Evolutionary conservation across 2,113 vertebrate species (phyloP).

Genomic region (Stigmatopora argus): DNA sequence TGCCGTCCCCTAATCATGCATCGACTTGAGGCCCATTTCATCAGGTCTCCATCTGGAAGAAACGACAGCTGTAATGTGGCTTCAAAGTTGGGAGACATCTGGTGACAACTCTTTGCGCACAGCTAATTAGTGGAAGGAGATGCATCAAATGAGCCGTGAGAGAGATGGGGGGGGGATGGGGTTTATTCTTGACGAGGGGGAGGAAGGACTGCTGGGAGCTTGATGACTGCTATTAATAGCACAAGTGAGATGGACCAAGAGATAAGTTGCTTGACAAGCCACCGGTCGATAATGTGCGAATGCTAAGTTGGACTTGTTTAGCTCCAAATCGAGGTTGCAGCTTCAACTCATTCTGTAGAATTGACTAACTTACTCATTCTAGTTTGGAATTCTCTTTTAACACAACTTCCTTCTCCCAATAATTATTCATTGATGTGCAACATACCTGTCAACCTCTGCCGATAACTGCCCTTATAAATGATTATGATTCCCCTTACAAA

Average conservation of each 20-base stretch:
- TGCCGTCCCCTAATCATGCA: neutral
- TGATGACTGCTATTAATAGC: slow-evolving; percentile 36
- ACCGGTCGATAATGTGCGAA: neutral
- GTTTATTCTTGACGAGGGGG: slow-evolving; percentile 5
- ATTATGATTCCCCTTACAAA: too few species aligned
- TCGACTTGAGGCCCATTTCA: neutral
- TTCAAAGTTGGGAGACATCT: slow-evolving; percentile 21
- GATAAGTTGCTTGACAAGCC: neutral
- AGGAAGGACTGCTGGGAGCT: slow-evolving; percentile 12
- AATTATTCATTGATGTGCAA: too few species aligned
- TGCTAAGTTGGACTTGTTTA: neutral
- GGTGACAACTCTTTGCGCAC: slow-evolving; percentile 30
- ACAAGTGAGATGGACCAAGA: neutral
- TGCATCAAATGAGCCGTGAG: slow-evolving; percentile 30
- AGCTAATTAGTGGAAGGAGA: slow-evolving; percentile 52
- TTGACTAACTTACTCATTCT: too few species aligned
- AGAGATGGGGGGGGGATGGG: slow-evolving; percentile 6
- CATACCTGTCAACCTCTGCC: too few species aligned
- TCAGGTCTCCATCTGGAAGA: neutral
- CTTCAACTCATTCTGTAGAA: too few species aligned
- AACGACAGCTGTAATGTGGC: slow-evolving; percentile 12
- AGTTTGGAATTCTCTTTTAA: too few species aligned
- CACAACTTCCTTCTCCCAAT: too few species aligned
- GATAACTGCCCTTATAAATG: too few species aligned
- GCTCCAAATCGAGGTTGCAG: too few species aligned